These are phyloP conservation scores for Ptyas mucosa DNA, from an alignment of 2,113 vertebrate species.

Conservation along the genomic window DNA sequence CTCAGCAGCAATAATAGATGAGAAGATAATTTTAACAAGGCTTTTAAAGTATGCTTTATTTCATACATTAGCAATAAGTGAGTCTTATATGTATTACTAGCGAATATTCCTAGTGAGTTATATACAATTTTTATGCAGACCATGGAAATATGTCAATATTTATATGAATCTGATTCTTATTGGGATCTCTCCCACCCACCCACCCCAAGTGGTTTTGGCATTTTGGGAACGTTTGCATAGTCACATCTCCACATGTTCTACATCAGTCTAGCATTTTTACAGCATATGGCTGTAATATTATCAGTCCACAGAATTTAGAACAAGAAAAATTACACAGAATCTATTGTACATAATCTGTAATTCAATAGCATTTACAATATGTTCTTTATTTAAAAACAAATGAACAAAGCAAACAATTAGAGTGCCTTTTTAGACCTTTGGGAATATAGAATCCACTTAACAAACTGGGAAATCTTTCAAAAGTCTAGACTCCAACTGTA, in stretches of 20 bases:
- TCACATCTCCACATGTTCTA: not conserved
- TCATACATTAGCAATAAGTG: not conserved
- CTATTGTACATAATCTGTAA: not conserved
- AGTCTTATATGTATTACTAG: not conserved
- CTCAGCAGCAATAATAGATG: not conserved
- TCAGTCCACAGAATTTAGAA: not conserved
- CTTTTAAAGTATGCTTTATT: slow-evolving; percentile 21
- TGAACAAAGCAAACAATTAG: not conserved
- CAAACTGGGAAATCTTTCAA: not conserved
- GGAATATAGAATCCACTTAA: not conserved
- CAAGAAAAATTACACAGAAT: not conserved
- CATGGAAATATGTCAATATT: not conserved
- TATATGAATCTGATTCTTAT: not conserved
- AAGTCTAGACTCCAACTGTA: not conserved
- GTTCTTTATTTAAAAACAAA: not conserved
- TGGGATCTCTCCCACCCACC: not conserved
- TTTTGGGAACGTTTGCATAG: not conserved
- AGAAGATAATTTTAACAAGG: slow-evolving; percentile 13
- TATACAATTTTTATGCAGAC: not conserved
- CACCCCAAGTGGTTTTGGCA: not conserved
- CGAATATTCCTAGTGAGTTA: not conserved
- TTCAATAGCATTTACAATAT: not conserved
- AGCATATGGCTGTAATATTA: not conserved
- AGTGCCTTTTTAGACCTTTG: not conserved
- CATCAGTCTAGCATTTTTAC: not conserved